These are phyloP conservation scores for Xyrauchen texanus DNA, from an alignment of 2,113 vertebrate genomes.

Conservation along the genomic window DNA sequence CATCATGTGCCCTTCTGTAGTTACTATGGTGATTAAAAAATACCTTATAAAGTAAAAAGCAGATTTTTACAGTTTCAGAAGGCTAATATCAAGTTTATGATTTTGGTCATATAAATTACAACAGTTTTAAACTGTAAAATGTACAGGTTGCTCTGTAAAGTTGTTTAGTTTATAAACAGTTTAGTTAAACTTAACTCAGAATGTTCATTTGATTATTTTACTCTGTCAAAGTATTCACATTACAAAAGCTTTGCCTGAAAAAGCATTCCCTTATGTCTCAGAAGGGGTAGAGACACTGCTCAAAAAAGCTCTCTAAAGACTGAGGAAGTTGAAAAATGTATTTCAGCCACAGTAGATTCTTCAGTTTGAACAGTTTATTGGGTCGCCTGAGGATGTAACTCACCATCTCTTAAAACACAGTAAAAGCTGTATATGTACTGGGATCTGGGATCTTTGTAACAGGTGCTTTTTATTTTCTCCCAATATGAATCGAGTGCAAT, in stretches of 20 bases:
- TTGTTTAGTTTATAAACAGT: no score
- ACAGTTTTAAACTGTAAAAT: no score
- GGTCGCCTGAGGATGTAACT: slow-evolving; percentile 28
- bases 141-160: no score
- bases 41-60: no score
- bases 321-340: slow-evolving; percentile 57
- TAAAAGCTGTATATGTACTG: neutral
- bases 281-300: slow-evolving; percentile 25
- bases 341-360: slow-evolving; percentile 55
- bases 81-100: no score
- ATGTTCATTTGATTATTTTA: slow-evolving; percentile 27
- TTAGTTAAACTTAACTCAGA: slow-evolving; percentile 19
- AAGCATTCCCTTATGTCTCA: slow-evolving; percentile 43
- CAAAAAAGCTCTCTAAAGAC: slow-evolving; percentile 49
- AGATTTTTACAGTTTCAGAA: no score
- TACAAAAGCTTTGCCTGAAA: slow-evolving; percentile 39
- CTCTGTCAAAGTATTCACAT: slow-evolving; percentile 28
- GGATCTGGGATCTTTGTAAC: no score
- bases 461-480: no score
- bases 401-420: neutral
- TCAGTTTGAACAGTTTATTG: slow-evolving; percentile 47
- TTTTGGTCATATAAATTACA: no score
- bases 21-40: no score
- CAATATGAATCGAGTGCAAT: no score
- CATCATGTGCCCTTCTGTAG: no score